These are phyloP conservation scores for Orthonychiurus folsomi DNA, from an alignment of 2,888 invertebrate species.

Conservation along the genomic window DNA sequence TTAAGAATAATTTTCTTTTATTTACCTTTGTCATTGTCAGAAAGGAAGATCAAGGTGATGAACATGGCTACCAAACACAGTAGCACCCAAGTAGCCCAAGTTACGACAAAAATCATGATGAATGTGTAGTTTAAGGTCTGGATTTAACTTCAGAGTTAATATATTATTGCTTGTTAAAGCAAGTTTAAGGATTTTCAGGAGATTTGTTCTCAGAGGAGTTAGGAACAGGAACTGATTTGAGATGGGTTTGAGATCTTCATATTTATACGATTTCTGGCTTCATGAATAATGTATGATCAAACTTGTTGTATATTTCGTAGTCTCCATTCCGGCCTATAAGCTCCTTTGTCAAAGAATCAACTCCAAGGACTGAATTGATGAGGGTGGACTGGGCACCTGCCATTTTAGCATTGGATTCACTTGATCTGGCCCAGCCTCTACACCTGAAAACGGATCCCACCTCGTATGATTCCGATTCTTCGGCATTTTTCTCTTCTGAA, in stretches of 20 bases:
- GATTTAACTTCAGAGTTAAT: neutral
- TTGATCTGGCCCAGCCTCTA: neutral
- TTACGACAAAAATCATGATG: slow-evolving; percentile 2
- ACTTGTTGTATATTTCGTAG: too few species aligned
- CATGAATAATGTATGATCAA: neutral
- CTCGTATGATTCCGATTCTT: neutral
- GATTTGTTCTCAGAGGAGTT: too few species aligned
- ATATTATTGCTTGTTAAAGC: neutral
- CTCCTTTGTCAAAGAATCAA: neutral
- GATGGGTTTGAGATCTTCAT: neutral
- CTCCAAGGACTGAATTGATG: neutral
- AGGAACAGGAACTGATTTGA: neutral
- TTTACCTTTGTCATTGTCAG: slow-evolving; percentile 9
- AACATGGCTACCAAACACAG: slow-evolving; percentile 8
- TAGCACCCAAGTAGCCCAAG: slow-evolving; percentile 16
- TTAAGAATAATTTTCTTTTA: neutral
- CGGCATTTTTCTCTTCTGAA: neutral
- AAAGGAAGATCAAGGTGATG: slow-evolving; percentile 8
- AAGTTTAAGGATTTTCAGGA: neutral
- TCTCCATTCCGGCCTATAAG: neutral
- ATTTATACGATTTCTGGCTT: neutral
- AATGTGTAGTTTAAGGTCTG: neutral
- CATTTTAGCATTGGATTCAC: neutral
- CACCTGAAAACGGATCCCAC: neutral
- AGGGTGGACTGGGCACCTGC: neutral